phyloP scores from a whole-genome alignment of 1,140 invertebrate genomes.

The Drosophila equinoxialis region DNA sequence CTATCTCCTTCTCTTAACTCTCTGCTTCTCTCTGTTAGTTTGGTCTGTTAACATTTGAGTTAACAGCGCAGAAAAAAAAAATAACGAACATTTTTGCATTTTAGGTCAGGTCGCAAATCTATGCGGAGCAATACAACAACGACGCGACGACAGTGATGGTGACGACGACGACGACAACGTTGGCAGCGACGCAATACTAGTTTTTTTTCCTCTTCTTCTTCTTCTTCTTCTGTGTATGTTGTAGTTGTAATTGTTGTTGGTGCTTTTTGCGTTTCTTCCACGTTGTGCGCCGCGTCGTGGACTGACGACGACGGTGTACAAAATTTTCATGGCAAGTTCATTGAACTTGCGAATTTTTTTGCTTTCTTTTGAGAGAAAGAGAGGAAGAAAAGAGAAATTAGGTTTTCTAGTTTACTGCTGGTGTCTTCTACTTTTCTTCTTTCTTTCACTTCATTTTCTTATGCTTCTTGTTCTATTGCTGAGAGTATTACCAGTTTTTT shows the following conservation, averaged over 20 bases:
- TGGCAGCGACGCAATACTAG: slow-evolving; percentile 66
- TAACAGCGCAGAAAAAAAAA: slow-evolving; percentile 33
- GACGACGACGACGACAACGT: slow-evolving; percentile 23
- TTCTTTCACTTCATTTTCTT: slow-evolving; percentile 23
- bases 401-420: slow-evolving; percentile 43
- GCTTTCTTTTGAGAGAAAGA: slow-evolving; percentile 17
- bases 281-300: slow-evolving; percentile 32
- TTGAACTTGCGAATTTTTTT: slow-evolving; percentile 77
- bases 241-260: background rate
- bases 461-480: slow-evolving; percentile 3
- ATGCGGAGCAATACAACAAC: slow-evolving; percentile 48
- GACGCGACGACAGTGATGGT: background rate
- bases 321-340: slow-evolving; percentile 81
- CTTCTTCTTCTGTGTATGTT: slow-evolving; percentile 18
- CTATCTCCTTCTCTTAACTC: slow-evolving; percentile 7
- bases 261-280: slow-evolving; percentile 17
- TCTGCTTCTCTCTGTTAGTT: slow-evolving; percentile 6
- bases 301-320: slow-evolving; percentile 56
- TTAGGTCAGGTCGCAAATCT: slow-evolving; percentile 82
- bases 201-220: slow-evolving; percentile 32
- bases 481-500: slow-evolving; percentile 8
- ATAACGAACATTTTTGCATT: slow-evolving; percentile 71
- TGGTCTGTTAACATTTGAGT: slow-evolving; percentile 35
- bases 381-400: slow-evolving; percentile 60
- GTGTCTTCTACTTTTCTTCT: slow-evolving; percentile 3